Base-by-base conservation (phyloP, 1,140 invertebrate species). In the Eupeodes corollae region DNA sequence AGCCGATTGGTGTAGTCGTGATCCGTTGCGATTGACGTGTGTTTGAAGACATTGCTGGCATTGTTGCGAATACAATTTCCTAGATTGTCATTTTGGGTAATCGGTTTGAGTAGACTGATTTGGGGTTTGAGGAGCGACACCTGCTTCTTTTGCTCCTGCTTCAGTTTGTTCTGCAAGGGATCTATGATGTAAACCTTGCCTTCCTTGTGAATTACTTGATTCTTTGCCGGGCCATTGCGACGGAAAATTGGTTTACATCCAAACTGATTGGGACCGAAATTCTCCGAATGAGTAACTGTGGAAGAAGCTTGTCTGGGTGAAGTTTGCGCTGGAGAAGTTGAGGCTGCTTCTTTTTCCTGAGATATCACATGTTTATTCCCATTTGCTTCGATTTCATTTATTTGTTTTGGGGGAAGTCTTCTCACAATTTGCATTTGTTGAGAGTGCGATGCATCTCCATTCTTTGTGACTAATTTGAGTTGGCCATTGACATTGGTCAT, bases 111-210 rank as follows among this genome's bases (percentile, higher is more conserved):
- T 10, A 63, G 42, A 47, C 57, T 64, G 0, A 58, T 16, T 43
- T 67, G 63, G 2, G 64, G 64, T 37, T 67, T 67, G 1, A 67
- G 41, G 2, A 67, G n/a, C 3, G 64, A 67, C 43, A 60, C 57
- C 34, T 67, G 64, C 56, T 67, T 9, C 41, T 53, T 16, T 12
- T 37, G 43, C 19, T 57, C 50, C 41, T 67, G 59, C 34, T 64
- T 67, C 0, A 61, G 37, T 38, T 63, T 67, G 1, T 52, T 49
- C 46, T 67, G 61, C 26, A 53, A 30, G 0, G 59, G 61, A 57
- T 67, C 64, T 10, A 67, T 63, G 6, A 67, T 60, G 33, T 58
- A 67, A 5, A 67, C 49, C 48, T 63, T 67, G 2, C 63, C 63
- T 6, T 56, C 62, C 15, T 58, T 64, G 34, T 62, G 58, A 8